Base-by-base conservation (phyloP, 2,888 invertebrate genomes). In the Ophion obscuratus region DNA sequence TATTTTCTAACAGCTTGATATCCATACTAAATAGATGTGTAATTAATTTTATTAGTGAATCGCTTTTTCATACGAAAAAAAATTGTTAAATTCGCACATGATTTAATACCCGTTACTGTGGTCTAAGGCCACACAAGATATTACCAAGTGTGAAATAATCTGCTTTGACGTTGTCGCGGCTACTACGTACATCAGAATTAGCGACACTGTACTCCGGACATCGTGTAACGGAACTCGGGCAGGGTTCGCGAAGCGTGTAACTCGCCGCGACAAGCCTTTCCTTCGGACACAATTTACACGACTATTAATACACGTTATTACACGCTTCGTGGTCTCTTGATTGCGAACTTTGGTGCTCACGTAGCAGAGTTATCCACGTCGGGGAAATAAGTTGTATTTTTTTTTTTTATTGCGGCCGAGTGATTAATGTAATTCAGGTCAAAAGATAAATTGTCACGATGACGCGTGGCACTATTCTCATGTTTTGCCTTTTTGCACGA, bases 361-460 rank as follows among this genome's bases (percentile, higher is more conserved):
- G 36, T 24, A 53, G 40, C 36, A 64, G 24, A 67, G 36, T 57
- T 53, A 53, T 27, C 44, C 10, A 57, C 57, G 14, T 57, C n/a
- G 36, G 57, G 14, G 9, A 67, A 31, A 57, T 27, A 20, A 64
- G 17, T 24, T 17, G 47, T 44, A 62, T n/a, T 31, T 59, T 79
- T 62, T n/a, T 64, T 27, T 57, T 61, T 62, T 47, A 10, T 11
- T 53, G 17, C 20, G 4, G 2, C 20, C 53, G 20, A 66, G 70
- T 84, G 84, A 87, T 87, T 87, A 85, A 87, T 87, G 84, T 73
- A 80, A 75, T 73, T 24, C 47, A 57, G 14, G 59, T 80, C 61
- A 47, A 57, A 67, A 70, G 79, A 68, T 73, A 27, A 73, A 62
- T 53, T 76, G 57, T 11, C 40, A 67, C 79, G 80, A 77, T 76